Base-by-base conservation (phyloP, 1,140 invertebrate species). In the Sycobia sp. region DNA sequence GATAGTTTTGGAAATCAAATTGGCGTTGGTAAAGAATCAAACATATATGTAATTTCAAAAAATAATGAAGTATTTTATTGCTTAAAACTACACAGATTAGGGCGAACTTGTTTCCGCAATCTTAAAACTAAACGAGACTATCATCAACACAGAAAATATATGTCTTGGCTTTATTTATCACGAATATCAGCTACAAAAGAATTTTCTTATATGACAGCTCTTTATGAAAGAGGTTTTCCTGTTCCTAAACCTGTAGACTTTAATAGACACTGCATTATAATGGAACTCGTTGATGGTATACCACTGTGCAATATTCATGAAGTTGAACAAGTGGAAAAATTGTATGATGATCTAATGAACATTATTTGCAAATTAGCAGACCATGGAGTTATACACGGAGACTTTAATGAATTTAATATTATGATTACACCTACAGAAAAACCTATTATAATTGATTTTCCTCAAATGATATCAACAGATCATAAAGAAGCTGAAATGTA, bases 321-420 rank as follows among this genome's bases (percentile, higher is more conserved):
- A 74, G 82, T 97, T 3, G 81, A 87, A 4, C 87, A 97, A 77
- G 85, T 91, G 0, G 91, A 90, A 71, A 82, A 77, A 11, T 83
- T 99, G 0, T 99, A 98, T 75, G 94, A 97, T 72, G 91, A 97
- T 70, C 85, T 98, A 61, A 99, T 99, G 97, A 88, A 94, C 71
- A 83, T 99, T 4, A 93, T 99, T 59, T 88, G 98, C 0, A 86
- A 87, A 62, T 83, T 99, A 32, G 97, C 90, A 22, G 93, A 95
- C 80, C 89, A 91, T 77, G 97, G 98, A 1, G 92, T 99, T 1
- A 99, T 99, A 73, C 97, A 99, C 80, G 93, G 96, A 3, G 97
- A 99, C 84, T 99, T 98, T 71, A 99, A 99, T 79, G 98, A 99
- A 83, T 99, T 99, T 77, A 99, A 98, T 77, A 88, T 98, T 46